Conservation (phyloP, 2,113 vertebrate species). For the Otis tarda region DNA sequence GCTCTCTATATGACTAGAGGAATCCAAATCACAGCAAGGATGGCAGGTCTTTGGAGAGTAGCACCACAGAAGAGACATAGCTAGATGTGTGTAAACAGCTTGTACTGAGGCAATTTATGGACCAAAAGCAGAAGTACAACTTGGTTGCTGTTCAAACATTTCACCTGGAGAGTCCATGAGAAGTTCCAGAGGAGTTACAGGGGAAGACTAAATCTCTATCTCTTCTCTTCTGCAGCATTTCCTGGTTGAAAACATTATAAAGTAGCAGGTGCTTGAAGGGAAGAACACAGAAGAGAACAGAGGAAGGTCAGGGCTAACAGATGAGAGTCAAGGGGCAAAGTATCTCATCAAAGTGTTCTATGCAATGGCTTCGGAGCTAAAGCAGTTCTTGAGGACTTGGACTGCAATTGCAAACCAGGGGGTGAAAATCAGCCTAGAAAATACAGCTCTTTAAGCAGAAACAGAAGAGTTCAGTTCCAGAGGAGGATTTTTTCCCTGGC, state of each 20-base stretch:
- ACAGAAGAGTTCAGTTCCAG: not conserved
- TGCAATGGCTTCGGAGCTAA: not conserved
- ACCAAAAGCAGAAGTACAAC: not conserved
- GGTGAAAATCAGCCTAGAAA: not conserved
- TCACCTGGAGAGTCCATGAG: not conserved
- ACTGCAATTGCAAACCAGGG: not conserved
- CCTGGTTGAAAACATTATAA: not conserved
- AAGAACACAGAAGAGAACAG: not conserved
- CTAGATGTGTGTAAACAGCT: not conserved
- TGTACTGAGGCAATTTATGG: not conserved
- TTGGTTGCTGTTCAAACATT: not conserved
- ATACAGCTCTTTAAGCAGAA: not conserved
- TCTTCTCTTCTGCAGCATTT: not conserved
- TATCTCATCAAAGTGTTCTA: not conserved
- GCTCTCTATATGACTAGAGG: not conserved
- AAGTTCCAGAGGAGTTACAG: not conserved
- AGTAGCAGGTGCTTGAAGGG: not conserved
- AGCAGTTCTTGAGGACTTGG: not conserved
- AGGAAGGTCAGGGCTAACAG: not conserved
- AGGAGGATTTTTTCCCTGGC: not conserved
- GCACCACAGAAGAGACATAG: not conserved
- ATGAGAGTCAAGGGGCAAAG: not conserved
- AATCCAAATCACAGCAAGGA: not conserved
- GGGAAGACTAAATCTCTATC: not conserved
- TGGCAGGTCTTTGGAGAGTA: not conserved